Conservation (phyloP, 2,888 invertebrate species). For the Agrotis puta region DNA sequence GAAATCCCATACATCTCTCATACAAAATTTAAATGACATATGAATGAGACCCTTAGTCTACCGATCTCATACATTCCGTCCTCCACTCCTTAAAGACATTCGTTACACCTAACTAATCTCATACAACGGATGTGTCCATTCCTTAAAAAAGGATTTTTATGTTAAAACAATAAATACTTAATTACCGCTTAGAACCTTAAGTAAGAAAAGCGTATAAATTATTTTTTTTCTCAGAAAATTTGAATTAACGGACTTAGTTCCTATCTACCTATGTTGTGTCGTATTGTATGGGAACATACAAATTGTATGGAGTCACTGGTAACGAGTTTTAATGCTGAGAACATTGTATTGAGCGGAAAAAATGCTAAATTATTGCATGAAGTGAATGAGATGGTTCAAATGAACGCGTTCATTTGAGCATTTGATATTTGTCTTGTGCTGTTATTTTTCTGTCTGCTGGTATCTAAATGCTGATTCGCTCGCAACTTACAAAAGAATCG, state of each 20-base stretch:
- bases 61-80: constrained; percentile 55
- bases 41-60: constrained; percentile 13
- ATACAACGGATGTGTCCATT: constrained; percentile 75
- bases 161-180: constrained; percentile 87
- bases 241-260: constrained; percentile 80
- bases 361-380: too few species aligned
- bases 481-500: background rate
- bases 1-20: constrained; percentile 36
- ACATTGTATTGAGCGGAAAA: background rate
- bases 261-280: constrained; percentile 75
- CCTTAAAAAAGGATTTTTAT: constrained; percentile 66
- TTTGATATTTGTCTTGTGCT: background rate
- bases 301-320: constrained; percentile 61
- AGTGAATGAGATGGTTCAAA: background rate
- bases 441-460: background rate
- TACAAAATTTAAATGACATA: constrained; percentile 30
- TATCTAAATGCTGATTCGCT: constrained; percentile 6
- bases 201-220: constrained; percentile 88
- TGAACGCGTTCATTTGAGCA: constrained; percentile 29
- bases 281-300: constrained; percentile 67
- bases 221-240: constrained; percentile 77
- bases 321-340: constrained; percentile 12
- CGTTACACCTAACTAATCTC: constrained; percentile 87
- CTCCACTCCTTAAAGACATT: constrained; percentile 53
- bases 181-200: constrained; percentile 88